These are phyloP conservation scores for Sisyra terminalis DNA, from an alignment of 2,888 invertebrate species.

Conservation along the genomic window DNA sequence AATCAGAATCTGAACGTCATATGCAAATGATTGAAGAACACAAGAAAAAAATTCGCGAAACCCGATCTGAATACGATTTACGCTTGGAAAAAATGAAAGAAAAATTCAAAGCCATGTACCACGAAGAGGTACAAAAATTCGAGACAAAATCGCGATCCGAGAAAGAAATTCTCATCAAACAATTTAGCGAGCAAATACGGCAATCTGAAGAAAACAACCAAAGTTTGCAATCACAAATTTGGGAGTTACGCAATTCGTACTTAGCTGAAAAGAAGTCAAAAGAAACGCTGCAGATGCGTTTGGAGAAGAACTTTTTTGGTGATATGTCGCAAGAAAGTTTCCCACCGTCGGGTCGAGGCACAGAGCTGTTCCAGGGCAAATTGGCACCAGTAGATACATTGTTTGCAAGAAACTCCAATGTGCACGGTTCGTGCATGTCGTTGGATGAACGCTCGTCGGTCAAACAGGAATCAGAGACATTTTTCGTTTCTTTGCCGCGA, in stretches of 20 bases:
- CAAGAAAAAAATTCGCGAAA: slow-evolving; percentile 28
- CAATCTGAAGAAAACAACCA: slow-evolving; percentile 26
- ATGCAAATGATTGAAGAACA: slow-evolving; percentile 20
- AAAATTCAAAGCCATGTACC: slow-evolving; percentile 53
- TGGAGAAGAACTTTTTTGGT: no score
- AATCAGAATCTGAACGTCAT: slow-evolving; percentile 19
- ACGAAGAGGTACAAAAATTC: slow-evolving; percentile 38
- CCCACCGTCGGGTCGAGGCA: neutral
- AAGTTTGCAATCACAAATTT: slow-evolving; percentile 36
- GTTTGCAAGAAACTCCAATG: slow-evolving; percentile 3
- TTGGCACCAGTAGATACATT: slow-evolving; percentile 3
- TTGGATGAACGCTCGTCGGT: neutral
- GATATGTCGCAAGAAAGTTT: no score
- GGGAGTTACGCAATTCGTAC: slow-evolving; percentile 43
- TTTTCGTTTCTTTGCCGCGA: neutral
- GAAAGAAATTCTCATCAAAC: slow-evolving; percentile 33
- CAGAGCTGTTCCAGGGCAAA: neutral
- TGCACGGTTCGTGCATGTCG: neutral
- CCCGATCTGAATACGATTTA: slow-evolving; percentile 49
- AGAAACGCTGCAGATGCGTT: slow-evolving; percentile 16
- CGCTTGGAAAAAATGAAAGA: slow-evolving; percentile 65
- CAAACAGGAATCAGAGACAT: neutral
- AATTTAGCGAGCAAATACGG: slow-evolving; percentile 26
- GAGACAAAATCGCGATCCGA: slow-evolving; percentile 36
- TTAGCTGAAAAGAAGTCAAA: slow-evolving; percentile 38